These are phyloP conservation scores for Phenganax marumi DNA, from an alignment of 92 coral and sea anemone species.

Conservation along the genomic window DNA sequence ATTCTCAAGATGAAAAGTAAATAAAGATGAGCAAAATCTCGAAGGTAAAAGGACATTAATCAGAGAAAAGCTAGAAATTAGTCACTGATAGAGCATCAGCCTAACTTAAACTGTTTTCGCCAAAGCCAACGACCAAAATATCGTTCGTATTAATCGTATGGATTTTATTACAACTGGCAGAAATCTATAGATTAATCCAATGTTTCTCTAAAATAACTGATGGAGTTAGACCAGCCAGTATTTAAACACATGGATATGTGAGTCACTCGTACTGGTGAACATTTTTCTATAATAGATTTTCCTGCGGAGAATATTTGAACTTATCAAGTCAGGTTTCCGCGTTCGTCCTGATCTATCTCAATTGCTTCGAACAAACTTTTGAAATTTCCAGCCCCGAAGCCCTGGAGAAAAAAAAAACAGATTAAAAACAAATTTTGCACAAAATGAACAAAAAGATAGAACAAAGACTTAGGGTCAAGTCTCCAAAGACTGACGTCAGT, in stretches of 20 bases:
- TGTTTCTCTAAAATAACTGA: too few species aligned
- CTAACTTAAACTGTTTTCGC: too few species aligned
- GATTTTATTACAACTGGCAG: too few species aligned
- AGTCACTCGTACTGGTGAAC: neutral
- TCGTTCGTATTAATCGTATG: too few species aligned
- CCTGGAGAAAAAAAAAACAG: slow-evolving; percentile 50
- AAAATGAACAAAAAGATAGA: slow-evolving; percentile 1
- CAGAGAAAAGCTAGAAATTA: too few species aligned
- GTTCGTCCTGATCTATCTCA: slow-evolving; percentile 64
- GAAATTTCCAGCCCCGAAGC: slow-evolving; percentile 84
- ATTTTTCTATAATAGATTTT: neutral
- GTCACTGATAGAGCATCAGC: too few species aligned
- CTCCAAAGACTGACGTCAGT: neutral
- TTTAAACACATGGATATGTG: neutral
- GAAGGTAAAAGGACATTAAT: too few species aligned
- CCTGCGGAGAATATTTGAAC: neutral
- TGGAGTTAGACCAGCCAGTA: too few species aligned
- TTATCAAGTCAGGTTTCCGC: slow-evolving; percentile 55
- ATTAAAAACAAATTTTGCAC: neutral
- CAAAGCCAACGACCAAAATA: too few species aligned
- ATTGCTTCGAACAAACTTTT: slow-evolving; percentile 74
- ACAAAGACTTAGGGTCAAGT: neutral
- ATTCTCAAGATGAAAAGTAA: too few species aligned
- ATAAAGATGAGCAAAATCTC: too few species aligned
- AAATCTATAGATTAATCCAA: too few species aligned